phyloP scores from a whole-genome alignment of 1,140 invertebrate species.

The Drosophila parabipectinata region DNA sequence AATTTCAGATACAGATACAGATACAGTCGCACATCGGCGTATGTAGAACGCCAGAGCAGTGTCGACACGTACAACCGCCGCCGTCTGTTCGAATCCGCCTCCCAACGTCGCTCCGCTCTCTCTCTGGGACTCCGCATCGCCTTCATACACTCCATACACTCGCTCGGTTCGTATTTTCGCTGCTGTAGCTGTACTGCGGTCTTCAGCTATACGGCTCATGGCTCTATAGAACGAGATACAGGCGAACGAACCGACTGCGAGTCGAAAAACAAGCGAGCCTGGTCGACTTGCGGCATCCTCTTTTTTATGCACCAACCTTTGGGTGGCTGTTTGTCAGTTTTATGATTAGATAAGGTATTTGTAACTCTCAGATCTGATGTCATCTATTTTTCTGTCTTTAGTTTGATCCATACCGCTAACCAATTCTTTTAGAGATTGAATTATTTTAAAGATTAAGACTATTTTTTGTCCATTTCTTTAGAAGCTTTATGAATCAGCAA shows the following conservation, averaged over 20 bases:
- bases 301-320: constrained; percentile 14
- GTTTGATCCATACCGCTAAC: not conserved
- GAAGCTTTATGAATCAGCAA: no score
- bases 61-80: constrained; percentile 31
- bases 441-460: not conserved
- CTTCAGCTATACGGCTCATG: constrained; percentile 31
- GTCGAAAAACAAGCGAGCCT: constrained; percentile 23
- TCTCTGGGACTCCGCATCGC: constrained; percentile 12
- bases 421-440: not conserved
- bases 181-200: constrained; percentile 62
- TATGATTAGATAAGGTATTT: constrained; percentile 34
- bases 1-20: constrained; percentile 25
- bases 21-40: constrained; percentile 38
- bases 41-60: constrained; percentile 36
- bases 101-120: constrained; percentile 1
- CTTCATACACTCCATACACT: constrained; percentile 42
- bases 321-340: constrained; percentile 8
- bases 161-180: constrained; percentile 60
- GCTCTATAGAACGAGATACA: constrained; percentile 67
- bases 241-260: constrained; percentile 25
- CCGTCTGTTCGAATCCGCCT: constrained; percentile 11
- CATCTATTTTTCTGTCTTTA: constrained; percentile 7
- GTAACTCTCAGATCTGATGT: constrained; percentile 30
- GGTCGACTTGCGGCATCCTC: constrained; percentile 26
- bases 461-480: no score